These are phyloP conservation scores for Tetrapedia diversipes DNA, from an alignment of 2,888 invertebrate genomes.

Conservation along the genomic window DNA sequence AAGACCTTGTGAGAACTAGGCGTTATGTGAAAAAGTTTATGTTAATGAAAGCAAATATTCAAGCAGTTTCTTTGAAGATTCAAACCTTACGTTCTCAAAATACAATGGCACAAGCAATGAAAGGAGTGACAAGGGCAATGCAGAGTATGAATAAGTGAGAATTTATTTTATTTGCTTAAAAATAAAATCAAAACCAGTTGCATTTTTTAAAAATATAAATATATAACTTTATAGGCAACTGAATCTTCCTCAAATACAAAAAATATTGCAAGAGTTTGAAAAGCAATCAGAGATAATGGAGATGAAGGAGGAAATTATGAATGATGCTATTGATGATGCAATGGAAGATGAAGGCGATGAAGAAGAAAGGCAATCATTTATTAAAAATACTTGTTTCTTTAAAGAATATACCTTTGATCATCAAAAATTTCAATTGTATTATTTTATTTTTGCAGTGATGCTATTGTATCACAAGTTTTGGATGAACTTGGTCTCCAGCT, in stretches of 20 bases:
- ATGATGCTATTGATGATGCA: constrained; percentile 99
- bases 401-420: not conserved
- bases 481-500: constrained; percentile 98
- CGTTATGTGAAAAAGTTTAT: constrained; percentile 99
- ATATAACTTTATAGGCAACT: constrained; percentile 86
- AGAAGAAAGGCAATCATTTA: constrained; percentile 91
- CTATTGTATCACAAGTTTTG: constrained; percentile 96
- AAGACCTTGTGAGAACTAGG: constrained; percentile 97
- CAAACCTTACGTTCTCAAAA: constrained; percentile 99
- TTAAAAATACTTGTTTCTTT: not conserved
- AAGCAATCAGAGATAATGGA: constrained; percentile 99
- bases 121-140: constrained; percentile 99
- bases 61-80: constrained; percentile 98
- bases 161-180: not conserved
- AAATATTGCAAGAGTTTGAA: constrained; percentile 98
- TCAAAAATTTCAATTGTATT: not conserved
- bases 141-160: constrained; percentile 95
- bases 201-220: not conserved
- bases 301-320: constrained; percentile 99
- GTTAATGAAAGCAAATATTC: constrained; percentile 99
- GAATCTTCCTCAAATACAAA: constrained; percentile 99
- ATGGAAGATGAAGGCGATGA: constrained; percentile 99
- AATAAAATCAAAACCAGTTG: constrained; percentile 1
- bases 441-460: constrained; percentile 87
- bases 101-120: constrained; percentile 99